Evolutionary conservation across 1,140 invertebrate genomes (phyloP).

Genomic region (Proctacanthus coquilletti): DNA sequence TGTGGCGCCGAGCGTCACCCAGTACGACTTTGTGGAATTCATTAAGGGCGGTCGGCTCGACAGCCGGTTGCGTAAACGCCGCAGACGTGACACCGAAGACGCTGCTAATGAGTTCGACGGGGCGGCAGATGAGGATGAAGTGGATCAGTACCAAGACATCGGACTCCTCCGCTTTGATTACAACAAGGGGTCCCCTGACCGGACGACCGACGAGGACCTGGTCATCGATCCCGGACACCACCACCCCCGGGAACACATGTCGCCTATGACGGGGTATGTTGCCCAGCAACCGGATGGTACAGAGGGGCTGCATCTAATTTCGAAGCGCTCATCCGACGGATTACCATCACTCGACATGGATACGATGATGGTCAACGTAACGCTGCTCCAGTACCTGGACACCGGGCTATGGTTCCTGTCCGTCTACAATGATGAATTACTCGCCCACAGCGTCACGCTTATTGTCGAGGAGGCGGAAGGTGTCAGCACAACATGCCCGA

Average conservation of each 20-base stretch:
- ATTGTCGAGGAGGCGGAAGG: slow-evolving; percentile 71
- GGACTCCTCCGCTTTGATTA: slow-evolving; percentile 11
- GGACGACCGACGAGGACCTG: too few relatives aligned
- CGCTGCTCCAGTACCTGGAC: slow-evolving; percentile 74
- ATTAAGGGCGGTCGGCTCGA: slow-evolving; percentile 68
- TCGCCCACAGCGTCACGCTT: slow-evolving; percentile 64
- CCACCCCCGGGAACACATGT: too few relatives aligned
- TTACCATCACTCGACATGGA: slow-evolving; percentile 34
- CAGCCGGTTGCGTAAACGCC: slow-evolving; percentile 41
- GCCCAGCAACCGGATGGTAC: slow-evolving; percentile 16
- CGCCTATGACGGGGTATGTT: slow-evolving; percentile 13
- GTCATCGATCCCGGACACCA: too few relatives aligned
- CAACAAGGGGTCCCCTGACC: too few relatives aligned
- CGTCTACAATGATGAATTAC: slow-evolving; percentile 86
- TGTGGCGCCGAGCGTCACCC: slow-evolving; percentile 82
- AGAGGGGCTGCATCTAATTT: slow-evolving; percentile 37
- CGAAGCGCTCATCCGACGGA: slow-evolving; percentile 34
- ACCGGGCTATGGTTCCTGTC: slow-evolving; percentile 90
- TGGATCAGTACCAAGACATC: slow-evolving; percentile 13
- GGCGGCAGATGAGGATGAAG: slow-evolving; percentile 25
- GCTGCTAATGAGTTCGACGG: slow-evolving; percentile 16
- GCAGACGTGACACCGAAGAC: slow-evolving; percentile 14
- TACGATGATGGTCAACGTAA: slow-evolving; percentile 65
- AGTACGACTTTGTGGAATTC: slow-evolving; percentile 91
- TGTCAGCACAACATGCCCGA: slow-evolving; percentile 75